Base-by-base conservation (phyloP, 2,888 invertebrate species). In the Epiblema foenella region DNA sequence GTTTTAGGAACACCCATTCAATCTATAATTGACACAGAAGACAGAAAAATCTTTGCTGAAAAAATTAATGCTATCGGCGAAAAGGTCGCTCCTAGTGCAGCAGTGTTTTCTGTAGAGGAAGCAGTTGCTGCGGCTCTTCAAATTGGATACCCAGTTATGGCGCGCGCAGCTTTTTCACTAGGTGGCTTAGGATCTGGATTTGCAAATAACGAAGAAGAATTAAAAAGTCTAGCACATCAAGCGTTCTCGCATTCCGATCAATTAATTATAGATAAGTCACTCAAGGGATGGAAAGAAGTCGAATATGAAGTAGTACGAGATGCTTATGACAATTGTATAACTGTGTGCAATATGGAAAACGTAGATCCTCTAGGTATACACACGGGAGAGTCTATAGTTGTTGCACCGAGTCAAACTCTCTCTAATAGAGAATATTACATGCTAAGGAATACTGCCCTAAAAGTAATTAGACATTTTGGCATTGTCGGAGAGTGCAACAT, bases 271-370 rank as follows among this genome's bases (percentile, higher is more conserved):
- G 99, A 99, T 86, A 99, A 99, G 89, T 99, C 99, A 0, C 92
- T 99, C 69, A 98, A 98, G 91, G 99, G 99, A 0, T 99, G 99
- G 99, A 99, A 99, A 89, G 99, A 99, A 94, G 98, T 99, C 0
- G 99, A 99, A 85, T 99, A 99, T 89, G 99, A 99, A 94, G 99
- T 99, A 0, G 98, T 99, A 0, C 94, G 99, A 73, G 99, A 99
- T 93, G 98, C 98, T 1, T 99, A 95, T 83, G 98, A 99, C 87
- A 99, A 99, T 86, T 99, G 99, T 84, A 98, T 99, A 70, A 99
- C 99, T 0, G 99, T 99, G 1, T 99, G 99, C 88, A 99, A 99
- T 87, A 99, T 99, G 99, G 99, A 99, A 92, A 99, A 99, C 89
- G 96, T 99, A 0, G 99, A 99, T 94, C 99, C 99, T 0, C 93